A percentile compares a stretch with the other conserved stretches of the same genome.
Conservation (phyloP, 2,797 vertebrate genomes). For the Platyrinchus mystaceus region DNA sequence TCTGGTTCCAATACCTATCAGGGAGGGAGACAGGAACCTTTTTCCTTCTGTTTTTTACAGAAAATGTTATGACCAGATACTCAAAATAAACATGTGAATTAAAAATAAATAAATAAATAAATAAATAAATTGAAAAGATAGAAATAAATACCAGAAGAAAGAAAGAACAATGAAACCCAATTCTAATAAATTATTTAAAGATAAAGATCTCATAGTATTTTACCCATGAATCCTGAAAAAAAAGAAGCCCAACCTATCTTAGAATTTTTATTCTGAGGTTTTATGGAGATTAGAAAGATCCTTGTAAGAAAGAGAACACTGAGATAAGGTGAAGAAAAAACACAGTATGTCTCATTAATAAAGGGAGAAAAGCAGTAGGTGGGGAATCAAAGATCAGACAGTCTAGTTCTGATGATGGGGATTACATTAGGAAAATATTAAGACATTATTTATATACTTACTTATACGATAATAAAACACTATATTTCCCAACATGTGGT, state of each 20-base stretch:
- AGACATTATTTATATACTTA: neutral
- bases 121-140: neutral
- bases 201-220: neutral
- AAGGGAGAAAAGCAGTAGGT: neutral
- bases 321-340: neutral
- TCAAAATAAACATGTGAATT: rapidly evolving
- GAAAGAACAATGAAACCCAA: neutral
- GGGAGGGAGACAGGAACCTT: rapidly evolving
- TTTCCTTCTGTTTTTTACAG: neutral
- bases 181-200: neutral
- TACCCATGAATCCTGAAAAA: neutral
- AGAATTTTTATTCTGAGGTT: neutral
- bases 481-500: neutral
- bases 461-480: neutral
- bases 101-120: too few species aligned
- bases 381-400: neutral
- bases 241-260: neutral
- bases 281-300: neutral
- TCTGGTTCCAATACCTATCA: neutral
- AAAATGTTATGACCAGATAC: neutral
- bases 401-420: neutral
- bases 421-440: neutral
- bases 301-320: neutral
- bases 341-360: neutral
- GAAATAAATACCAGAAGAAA: neutral